These are phyloP conservation scores for Dorcus hopei DNA, from an alignment of 2,888 invertebrate genomes.

Conservation along the genomic window DNA sequence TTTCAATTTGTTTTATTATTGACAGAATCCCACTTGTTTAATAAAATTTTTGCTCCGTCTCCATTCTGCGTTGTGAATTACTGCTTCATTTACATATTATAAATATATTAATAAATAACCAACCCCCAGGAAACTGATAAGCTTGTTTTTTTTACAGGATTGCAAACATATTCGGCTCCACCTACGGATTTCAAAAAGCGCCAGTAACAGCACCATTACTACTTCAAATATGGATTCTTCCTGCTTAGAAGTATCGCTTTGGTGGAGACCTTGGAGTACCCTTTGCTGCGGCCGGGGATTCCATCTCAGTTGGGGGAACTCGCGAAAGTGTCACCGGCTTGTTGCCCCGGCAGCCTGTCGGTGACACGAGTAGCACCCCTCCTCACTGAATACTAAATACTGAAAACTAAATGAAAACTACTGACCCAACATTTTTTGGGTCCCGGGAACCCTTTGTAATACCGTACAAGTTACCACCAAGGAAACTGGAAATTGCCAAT, in stretches of 20 bases:
- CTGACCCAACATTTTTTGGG: background rate
- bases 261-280: slow-evolving; percentile 10
- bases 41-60: too few relatives aligned
- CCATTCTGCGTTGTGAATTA: too few relatives aligned
- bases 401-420: background rate
- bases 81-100: too few relatives aligned
- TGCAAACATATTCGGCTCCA: background rate
- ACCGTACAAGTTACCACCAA: too few relatives aligned
- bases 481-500: background rate
- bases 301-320: slow-evolving; percentile 11
- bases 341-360: slow-evolving; percentile 18
- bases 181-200: background rate
- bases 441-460: background rate
- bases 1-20: too few relatives aligned
- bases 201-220: background rate
- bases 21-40: too few relatives aligned
- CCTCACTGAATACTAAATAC: background rate
- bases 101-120: background rate
- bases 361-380: slow-evolving; percentile 10
- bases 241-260: slow-evolving; percentile 1
- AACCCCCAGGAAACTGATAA: background rate
- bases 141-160: background rate
- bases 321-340: background rate
- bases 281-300: slow-evolving; percentile 7
- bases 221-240: background rate